These are phyloP conservation scores for Orthochromis malagaraziensis DNA, from an alignment of 2,113 vertebrate species.

Conservation along the genomic window DNA sequence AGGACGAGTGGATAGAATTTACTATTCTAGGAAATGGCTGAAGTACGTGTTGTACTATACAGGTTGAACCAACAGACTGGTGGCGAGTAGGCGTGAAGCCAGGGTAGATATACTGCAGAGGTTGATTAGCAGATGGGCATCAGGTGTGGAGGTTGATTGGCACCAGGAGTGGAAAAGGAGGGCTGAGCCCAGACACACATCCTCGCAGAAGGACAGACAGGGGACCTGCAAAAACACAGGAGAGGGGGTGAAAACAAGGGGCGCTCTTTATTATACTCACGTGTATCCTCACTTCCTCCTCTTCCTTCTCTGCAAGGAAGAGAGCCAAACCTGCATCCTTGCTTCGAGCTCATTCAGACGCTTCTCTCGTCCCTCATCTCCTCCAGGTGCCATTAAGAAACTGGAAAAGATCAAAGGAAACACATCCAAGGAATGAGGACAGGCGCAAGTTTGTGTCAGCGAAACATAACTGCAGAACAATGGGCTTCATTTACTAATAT, in stretches of 20 bases:
- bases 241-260: not conserved
- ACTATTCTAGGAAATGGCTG: not conserved
- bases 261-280: not conserved
- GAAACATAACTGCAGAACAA: not conserved
- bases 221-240: not conserved
- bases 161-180: not conserved
- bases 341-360: not conserved
- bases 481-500: not conserved
- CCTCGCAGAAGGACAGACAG: not conserved
- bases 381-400: not conserved
- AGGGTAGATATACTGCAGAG: not conserved
- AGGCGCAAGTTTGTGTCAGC: not conserved
- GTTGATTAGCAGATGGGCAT: not conserved
- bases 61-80: not conserved
- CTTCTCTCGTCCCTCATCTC: not conserved
- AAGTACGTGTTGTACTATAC: not conserved
- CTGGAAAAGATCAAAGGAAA: not conserved
- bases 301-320: not conserved
- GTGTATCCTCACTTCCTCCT: not conserved
- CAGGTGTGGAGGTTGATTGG: not conserved
- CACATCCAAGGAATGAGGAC: not conserved
- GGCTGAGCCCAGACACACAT: not conserved
- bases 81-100: not conserved
- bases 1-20: not conserved
- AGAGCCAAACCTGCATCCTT: not conserved